Base-by-base conservation (phyloP, 1,140 invertebrate genomes). In the Eubasilissa regina region DNA sequence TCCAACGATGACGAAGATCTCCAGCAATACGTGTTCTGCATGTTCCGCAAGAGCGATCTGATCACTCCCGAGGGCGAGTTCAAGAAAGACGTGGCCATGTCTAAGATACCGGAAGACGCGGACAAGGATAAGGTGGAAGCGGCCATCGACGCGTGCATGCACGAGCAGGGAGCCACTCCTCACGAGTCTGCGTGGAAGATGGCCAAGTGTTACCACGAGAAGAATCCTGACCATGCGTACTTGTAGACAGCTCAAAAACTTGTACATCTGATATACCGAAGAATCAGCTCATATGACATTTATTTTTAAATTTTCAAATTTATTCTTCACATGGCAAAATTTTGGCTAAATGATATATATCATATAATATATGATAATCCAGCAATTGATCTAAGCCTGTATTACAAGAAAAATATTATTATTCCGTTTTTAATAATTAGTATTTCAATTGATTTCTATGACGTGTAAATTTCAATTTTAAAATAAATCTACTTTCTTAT, bases 101-200 rank as follows among this genome's bases (percentile, higher is more conserved):
- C 81, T 7, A 85, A 85, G 66, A 21, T 85, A 6, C 51, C 75
- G 7, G 48, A 47, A 0, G 84, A 83, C 45, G 60, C 81, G 0
- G 78, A 84, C n/a, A 78, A 78, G 48, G 77, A 72, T 0, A 74
- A 77, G 43, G 75, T 73, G 3, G 68, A 72, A 12, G 68, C 68
- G 25, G 74, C 82, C 10, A 82, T 86, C 43, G 85, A 86, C 19
- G 84, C 84, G 60, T 86, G 85, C 77, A 74, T 62, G 44, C 55
- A 78, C 10, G 75, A 80, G 8, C 81, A 83, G 55, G 85, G 85
- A 78, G 80, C 79, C 25, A 81, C 83, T 25, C 75, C 83, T 21
- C 83, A 85, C 48, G 84, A 86, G 75, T 84, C 84, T 0, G 85
- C 84, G 10, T 85, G 82, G 72, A 66, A 81, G 7, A 80, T 85